These are phyloP conservation scores for Leucophenga varia DNA, from an alignment of 1,140 invertebrate genomes.

Conservation along the genomic window DNA sequence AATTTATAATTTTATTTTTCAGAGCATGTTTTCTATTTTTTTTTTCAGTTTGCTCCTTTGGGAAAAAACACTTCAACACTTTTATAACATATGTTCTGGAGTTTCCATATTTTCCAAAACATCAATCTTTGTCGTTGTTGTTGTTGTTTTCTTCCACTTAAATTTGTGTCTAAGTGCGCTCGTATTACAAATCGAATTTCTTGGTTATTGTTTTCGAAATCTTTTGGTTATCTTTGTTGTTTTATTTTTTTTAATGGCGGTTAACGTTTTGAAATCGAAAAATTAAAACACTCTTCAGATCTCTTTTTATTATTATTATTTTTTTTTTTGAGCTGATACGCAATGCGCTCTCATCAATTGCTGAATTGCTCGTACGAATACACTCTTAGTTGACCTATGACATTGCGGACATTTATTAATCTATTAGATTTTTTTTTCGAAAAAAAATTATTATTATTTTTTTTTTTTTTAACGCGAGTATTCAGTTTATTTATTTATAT, in stretches of 20 bases:
- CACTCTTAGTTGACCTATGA: no score
- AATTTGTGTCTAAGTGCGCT: no score
- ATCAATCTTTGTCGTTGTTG: not conserved
- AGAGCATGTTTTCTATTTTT: not conserved
- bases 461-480: not conserved
- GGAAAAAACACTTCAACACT: no score
- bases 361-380: no score
- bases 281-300: not conserved
- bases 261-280: not conserved
- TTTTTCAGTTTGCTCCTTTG: no score
- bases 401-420: not conserved
- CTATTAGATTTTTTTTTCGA: not conserved
- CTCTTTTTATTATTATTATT: not conserved
- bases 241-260: not conserved
- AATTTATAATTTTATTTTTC: not conserved
- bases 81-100: slow-evolving; percentile 30
- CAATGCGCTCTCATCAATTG: no score
- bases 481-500: not conserved
- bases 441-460: not conserved
- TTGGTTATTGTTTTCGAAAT: slow-evolving; percentile 3
- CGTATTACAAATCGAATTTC: no score
- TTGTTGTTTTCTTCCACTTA: no score
- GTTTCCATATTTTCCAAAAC: slow-evolving; percentile 15
- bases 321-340: not conserved
- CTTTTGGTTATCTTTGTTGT: not conserved